phyloP scores from a whole-genome alignment of 1,140 invertebrate genomes.

The Apocrypta bakeri region DNA sequence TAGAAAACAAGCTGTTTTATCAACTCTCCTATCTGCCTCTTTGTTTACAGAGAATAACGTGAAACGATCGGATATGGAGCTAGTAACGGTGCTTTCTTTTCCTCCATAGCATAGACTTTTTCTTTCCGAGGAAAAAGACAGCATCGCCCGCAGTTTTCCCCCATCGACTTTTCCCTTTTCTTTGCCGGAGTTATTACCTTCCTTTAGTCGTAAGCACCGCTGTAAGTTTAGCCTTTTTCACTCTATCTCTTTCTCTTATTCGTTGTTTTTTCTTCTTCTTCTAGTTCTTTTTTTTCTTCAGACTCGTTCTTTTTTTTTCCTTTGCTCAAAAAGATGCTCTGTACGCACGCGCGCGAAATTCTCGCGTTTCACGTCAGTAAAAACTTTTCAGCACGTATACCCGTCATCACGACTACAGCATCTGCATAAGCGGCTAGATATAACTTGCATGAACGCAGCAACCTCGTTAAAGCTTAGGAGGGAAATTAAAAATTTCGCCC shows the following conservation, averaged over 20 bases:
- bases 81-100: not conserved
- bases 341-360: slow-evolving; percentile 31
- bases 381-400: slow-evolving; percentile 46
- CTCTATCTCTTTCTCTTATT: not conserved
- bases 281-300: slow-evolving; percentile 10
- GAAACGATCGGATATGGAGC: slow-evolving; percentile 29
- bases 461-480: slow-evolving; percentile 32
- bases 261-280: not conserved
- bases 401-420: slow-evolving; percentile 30
- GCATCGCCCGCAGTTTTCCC: slow-evolving; percentile 22
- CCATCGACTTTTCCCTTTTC: slow-evolving; percentile 31
- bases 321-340: slow-evolving; percentile 7
- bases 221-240: slow-evolving; percentile 39
- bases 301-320: not conserved
- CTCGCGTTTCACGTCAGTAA: slow-evolving; percentile 23
- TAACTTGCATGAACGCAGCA: slow-evolving; percentile 25
- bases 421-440: not conserved
- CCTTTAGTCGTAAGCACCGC: slow-evolving; percentile 42
- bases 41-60: slow-evolving; percentile 29
- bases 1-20: slow-evolving; percentile 13
- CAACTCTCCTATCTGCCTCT: not conserved
- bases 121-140: slow-evolving; percentile 34
- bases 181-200: slow-evolving; percentile 9
- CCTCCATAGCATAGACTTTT: not conserved
- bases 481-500: slow-evolving; percentile 46